Evolutionary conservation across 2,797 vertebrate genomes (phyloP), one percentile per base, ranked within the genome.

Genomic region (Melanotaenia pygmaea): DNA sequence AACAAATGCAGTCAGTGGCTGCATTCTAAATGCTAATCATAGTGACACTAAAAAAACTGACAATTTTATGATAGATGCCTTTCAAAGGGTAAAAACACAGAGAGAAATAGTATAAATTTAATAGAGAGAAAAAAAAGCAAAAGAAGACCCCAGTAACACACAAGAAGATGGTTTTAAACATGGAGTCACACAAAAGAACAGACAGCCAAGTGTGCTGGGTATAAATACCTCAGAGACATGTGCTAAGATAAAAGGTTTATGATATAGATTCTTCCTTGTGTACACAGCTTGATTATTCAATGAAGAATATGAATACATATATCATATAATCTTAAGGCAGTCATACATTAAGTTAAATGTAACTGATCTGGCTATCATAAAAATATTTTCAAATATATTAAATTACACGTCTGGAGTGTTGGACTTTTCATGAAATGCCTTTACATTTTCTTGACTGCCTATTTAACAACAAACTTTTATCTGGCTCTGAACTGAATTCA

Each of bases 241-340:
- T 76, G 77, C 85, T 80, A 79, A 62, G 63, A 78, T 85, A 71
- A 86, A 86, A 80, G 76, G 75, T 83, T 79, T 67, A 77, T 68
- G 66, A 81, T 81, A 71, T 71, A 58, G 22, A 70, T 75, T 61
- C 56, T 56, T 65, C 51, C 77, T 67, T 60, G 74, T 67, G 64
- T 62, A 68, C 67, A 74, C 54, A 56, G 47, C 66, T 66, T 72
- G 59, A 51, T 67, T 57, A 76, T 69, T 18, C 16, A 45, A 20
- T 6, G 43, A 13, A 38, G 11, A 45, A 78, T 66, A 24, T 43
- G 50, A 72, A 59, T 68, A 72, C 73, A 83, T 78, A 78, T 70
- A 50, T 67, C 60, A 78, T 74, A 61, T 72, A 69, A 78, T 80
- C 34, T n/a, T 51, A 54, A 59, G 56, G 53, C 58, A 56, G 70